These are phyloP conservation scores for Ptychadena robeensis DNA, from an alignment of 2,797 vertebrate genomes.

Conservation along the genomic window DNA sequence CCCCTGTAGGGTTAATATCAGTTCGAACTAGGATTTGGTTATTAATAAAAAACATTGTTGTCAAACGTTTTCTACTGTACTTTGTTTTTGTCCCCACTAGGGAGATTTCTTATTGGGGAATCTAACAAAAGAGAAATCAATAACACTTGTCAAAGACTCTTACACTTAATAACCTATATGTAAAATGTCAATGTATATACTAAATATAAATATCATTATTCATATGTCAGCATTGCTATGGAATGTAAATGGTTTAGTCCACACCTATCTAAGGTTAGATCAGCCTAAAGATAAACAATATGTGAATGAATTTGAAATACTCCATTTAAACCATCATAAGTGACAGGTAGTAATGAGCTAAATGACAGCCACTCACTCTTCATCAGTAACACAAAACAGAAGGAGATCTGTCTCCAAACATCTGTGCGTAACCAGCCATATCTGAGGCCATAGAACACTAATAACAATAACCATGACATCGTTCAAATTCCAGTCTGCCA, in stretches of 20 bases:
- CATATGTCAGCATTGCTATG: neutral
- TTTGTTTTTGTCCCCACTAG: too few species aligned
- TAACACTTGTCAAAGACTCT: too few species aligned
- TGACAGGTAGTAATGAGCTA: neutral
- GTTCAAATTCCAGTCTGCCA: neutral
- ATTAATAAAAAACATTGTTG: too few species aligned
- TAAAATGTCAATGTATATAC: too few species aligned
- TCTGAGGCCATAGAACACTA: neutral
- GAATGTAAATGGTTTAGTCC: neutral
- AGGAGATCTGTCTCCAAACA: neutral
- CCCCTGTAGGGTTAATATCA: too few species aligned
- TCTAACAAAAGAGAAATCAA: too few species aligned
- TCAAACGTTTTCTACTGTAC: too few species aligned
- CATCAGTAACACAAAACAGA: neutral
- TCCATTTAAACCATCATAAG: neutral
- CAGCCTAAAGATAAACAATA: neutral
- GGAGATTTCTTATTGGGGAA: too few species aligned
- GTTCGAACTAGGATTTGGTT: too few species aligned
- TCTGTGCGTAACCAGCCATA: neutral
- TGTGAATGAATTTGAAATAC: neutral
- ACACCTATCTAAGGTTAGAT: neutral
- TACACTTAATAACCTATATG: too few species aligned
- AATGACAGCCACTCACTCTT: neutral
- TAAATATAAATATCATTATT: neutral
- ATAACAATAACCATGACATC: neutral